A percentile compares a stretch with the other conserved stretches of the same genome.
Conservation (phyloP, 2,888 invertebrate species). For the Mesopsocus fuscifrons region DNA sequence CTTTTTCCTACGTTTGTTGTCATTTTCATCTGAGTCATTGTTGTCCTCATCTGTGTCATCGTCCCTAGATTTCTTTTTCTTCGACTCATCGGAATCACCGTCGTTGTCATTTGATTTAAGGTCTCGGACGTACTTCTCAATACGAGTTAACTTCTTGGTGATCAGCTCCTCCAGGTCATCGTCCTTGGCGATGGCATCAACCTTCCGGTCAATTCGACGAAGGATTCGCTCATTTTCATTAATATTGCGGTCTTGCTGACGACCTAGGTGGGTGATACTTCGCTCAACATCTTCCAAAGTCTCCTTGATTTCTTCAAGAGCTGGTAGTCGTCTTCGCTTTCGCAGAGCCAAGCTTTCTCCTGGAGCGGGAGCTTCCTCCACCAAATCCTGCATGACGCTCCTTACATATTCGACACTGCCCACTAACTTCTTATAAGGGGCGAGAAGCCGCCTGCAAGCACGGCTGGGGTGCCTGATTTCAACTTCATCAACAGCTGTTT, state of each 20-base stretch:
- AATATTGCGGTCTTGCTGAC: slow-evolving; percentile 14
- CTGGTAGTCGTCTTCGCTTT: background rate
- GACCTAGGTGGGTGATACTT: slow-evolving; percentile 16
- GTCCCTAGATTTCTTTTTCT: slow-evolving; percentile 3
- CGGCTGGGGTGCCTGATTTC: slow-evolving; percentile 13
- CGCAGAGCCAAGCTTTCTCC: background rate
- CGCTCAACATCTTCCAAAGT: slow-evolving; percentile 22
- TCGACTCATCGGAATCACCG: background rate
- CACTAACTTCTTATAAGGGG: slow-evolving; percentile 19
- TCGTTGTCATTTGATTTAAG: background rate
- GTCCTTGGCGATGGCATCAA: background rate
- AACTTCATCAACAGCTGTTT: slow-evolving; percentile 16
- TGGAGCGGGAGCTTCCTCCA: background rate
- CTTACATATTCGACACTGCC: background rate
- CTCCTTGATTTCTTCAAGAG: slow-evolving; percentile 16
- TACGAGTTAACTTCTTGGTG: slow-evolving; percentile 13
- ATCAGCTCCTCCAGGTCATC: slow-evolving; percentile 7
- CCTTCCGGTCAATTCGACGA: background rate
- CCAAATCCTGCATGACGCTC: background rate
- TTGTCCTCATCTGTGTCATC: slow-evolving; percentile 1
- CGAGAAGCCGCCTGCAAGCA: slow-evolving; percentile 17
- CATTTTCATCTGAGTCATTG: slow-evolving; percentile 1
- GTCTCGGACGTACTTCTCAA: slow-evolving; percentile 2
- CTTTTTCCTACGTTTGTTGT: slow-evolving; percentile 1
- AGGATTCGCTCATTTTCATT: slow-evolving; percentile 6